Conservation (phyloP, 2,888 invertebrate genomes). For the Monoplex corrugatus region DNA sequence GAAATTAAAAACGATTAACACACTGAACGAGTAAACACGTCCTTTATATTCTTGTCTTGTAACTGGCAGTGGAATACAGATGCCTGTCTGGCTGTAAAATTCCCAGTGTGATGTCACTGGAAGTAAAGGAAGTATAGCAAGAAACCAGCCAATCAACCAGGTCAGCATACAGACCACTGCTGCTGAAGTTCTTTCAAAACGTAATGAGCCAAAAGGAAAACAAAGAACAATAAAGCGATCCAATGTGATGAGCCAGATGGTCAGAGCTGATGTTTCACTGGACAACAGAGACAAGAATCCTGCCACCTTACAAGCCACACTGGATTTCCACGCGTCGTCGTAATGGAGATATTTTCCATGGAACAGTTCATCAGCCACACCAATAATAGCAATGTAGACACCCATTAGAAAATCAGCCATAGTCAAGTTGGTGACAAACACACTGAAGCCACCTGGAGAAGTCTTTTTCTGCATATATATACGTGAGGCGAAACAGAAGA, state of each 20-base stretch:
- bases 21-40: not conserved
- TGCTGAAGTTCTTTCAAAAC: not conserved
- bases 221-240: too few relatives aligned
- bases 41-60: not conserved
- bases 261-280: too few relatives aligned
- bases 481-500: not conserved
- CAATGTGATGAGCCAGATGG: too few relatives aligned
- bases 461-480: not conserved
- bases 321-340: not conserved
- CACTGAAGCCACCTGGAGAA: not conserved
- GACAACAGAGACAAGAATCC: not conserved
- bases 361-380: not conserved
- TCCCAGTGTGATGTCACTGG: not conserved
- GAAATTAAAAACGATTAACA: not conserved
- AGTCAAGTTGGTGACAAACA: not conserved
- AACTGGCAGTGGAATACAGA: not conserved
- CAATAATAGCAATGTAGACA: too few relatives aligned
- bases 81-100: slow-evolving; percentile 13
- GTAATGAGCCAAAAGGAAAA: too few relatives aligned
- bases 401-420: slow-evolving; percentile 1
- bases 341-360: not conserved
- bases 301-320: not conserved
- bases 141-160: not conserved
- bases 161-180: not conserved
- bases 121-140: not conserved